Evolutionary conservation across 2,797 vertebrate species (phyloP).

Genomic region (Lutjanus argentimaculatus): DNA sequence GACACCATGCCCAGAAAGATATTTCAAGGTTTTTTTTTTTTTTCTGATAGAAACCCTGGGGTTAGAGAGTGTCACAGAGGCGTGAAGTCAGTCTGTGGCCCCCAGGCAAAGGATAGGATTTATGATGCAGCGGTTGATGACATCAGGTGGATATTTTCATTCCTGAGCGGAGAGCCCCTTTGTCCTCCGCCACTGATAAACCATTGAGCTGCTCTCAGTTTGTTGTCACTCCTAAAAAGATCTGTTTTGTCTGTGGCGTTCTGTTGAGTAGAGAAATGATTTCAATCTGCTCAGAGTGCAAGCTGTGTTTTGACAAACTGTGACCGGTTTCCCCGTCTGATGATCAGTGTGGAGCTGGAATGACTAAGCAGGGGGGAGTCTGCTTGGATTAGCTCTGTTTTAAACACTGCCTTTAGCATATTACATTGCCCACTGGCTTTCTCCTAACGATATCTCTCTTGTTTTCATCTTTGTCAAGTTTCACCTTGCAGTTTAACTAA

Average conservation of each 20-base stretch:
- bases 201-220: constrained; percentile 56
- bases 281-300: constrained; percentile 70
- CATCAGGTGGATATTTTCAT: constrained; percentile 78
- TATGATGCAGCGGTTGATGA: constrained; percentile 75
- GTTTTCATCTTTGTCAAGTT: constrained; percentile 53
- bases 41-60: constrained; percentile 77
- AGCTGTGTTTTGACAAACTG: constrained; percentile 76
- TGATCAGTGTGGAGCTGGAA: constrained; percentile 63
- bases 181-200: constrained; percentile 68
- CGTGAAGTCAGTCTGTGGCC: constrained; percentile 79
- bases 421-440: constrained; percentile 56
- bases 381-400: constrained; percentile 62
- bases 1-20: constrained; percentile 83
- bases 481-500: constrained; percentile 44
- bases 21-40: constrained; percentile 76
- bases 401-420: constrained; percentile 63
- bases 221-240: constrained; percentile 68
- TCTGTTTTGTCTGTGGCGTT: constrained; percentile 50
- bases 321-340: constrained; percentile 63
- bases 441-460: constrained; percentile 34
- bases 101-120: constrained; percentile 70
- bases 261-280: constrained; percentile 64
- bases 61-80: constrained; percentile 82
- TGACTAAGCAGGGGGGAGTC: constrained; percentile 59
- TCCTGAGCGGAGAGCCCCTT: constrained; percentile 61